Evolutionary conservation across 2,113 vertebrate species (phyloP), one percentile per base, ranked within the genome.

Genomic region (Parus major): DNA sequence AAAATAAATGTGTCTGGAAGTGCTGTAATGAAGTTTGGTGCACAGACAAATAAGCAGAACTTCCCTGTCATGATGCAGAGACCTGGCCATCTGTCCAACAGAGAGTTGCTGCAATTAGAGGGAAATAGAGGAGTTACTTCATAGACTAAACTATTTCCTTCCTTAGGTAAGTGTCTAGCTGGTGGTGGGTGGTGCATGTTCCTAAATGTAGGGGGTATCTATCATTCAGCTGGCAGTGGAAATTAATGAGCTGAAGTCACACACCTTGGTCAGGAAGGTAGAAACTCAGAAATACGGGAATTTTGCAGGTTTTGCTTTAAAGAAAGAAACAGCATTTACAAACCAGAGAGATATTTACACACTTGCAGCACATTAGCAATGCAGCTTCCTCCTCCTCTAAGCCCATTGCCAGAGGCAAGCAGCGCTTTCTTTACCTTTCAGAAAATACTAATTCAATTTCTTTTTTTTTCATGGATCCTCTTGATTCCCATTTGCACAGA

Each of bases 1-100:
- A 69, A 90, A 94, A 94, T 63, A 89, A 88, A 91, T 78, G 57
- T 47, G 35, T 90, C 82, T 96, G 79, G 68, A 89, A 93, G 46
- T n/a, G 39, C 64, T 85, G 39, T 79, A 93, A 84, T 73, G 86
- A 86, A 90, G 39, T 52, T 97, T 10, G 2, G 79, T 57, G 42
- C 64, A 36, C 56, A 84, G 64, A 90, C 29, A 95, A 86, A 78
- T 44, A 81, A 52, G 60, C 31, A 92, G 47, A 93, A 49, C 44
- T 70, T 82, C 68, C 56, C 36, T 90, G 63, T 83, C 52, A 29
- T 5, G 8, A 42, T 59, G 28, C 76, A 90, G 64, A 77, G 55
- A 36, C 25, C 4, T 64, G 68, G 31, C 68, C 85, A 77, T 78
- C 90, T 93, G 75, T 82, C 66, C 79, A 87, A 60, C 4, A 29